phyloP scores from a whole-genome alignment of 64 coral and sea anemone species.

The Stichodactyla helianthus region DNA sequence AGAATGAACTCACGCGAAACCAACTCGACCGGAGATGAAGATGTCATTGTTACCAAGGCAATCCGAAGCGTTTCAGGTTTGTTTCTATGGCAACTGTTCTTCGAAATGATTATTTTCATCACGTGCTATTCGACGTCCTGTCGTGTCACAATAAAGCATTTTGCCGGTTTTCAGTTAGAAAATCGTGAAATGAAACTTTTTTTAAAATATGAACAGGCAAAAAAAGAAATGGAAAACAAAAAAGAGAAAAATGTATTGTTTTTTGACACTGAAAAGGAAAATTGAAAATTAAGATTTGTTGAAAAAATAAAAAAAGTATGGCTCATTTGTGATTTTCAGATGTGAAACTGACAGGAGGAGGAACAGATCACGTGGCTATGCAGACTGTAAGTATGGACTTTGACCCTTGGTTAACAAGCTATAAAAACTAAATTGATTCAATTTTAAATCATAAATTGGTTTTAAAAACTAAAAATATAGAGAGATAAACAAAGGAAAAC shows the following conservation, averaged over 20 bases:
- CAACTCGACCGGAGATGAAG: constrained; percentile 63
- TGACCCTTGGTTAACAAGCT: neutral
- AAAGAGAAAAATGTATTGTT: too few species aligned
- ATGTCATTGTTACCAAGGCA: constrained; percentile 80
- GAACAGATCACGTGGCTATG: constrained; percentile 73
- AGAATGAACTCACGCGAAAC: constrained; percentile 67
- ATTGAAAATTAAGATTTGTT: too few species aligned
- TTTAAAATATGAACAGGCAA: too few species aligned
- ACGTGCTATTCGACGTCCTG: too few species aligned
- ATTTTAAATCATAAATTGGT: neutral
- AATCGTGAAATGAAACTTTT: too few species aligned
- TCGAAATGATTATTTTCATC: too few species aligned
- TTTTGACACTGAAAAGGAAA: too few species aligned
- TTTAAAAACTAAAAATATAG: neutral
- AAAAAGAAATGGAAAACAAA: too few species aligned
- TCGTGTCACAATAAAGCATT: too few species aligned
- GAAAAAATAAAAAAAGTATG: too few species aligned
- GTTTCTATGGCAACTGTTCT: neutral
- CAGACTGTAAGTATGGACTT: constrained; percentile 82
- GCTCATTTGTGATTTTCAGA: constrained; percentile 37
- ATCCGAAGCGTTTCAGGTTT: constrained; percentile 88
- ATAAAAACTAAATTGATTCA: too few species aligned
- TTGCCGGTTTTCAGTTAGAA: too few species aligned
- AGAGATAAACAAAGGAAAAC: neutral
- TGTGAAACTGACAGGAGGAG: constrained; percentile 57